Evolutionary conservation across 2,113 vertebrate genomes (phyloP).

Genomic region (human (Homo sapiens)): DNA sequence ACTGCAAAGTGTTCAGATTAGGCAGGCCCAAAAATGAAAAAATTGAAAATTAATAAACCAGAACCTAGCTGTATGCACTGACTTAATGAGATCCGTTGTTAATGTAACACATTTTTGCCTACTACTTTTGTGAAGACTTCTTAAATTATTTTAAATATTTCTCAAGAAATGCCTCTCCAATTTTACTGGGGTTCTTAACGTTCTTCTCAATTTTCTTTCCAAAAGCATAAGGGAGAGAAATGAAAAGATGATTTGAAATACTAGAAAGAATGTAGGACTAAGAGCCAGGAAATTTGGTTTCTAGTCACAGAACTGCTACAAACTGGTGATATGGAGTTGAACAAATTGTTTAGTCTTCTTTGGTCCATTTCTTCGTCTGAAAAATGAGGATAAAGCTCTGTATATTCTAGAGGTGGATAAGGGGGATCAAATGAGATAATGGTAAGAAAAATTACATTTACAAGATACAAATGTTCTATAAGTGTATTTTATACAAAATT

Average conservation of each 20-base stretch:
- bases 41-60: neutral
- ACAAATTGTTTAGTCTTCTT: neutral
- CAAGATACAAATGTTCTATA: slow-evolving; percentile 1
- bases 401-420: neutral
- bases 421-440: neutral
- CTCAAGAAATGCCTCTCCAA: neutral
- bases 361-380: neutral
- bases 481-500: neutral
- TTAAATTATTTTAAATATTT: slow-evolving; percentile 12
- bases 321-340: neutral
- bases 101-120: neutral
- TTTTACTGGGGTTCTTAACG: slow-evolving; percentile 8
- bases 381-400: neutral
- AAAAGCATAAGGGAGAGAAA: neutral
- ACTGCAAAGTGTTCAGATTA: neutral
- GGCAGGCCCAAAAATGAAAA: neutral
- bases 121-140: neutral
- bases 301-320: neutral
- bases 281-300: neutral
- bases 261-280: neutral
- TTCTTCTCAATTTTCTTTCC: neutral
- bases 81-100: neutral
- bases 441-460: neutral
- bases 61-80: neutral
- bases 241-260: neutral